phyloP scores from a whole-genome alignment of 2,797 vertebrate species.

The Siniperca scherzeri region DNA sequence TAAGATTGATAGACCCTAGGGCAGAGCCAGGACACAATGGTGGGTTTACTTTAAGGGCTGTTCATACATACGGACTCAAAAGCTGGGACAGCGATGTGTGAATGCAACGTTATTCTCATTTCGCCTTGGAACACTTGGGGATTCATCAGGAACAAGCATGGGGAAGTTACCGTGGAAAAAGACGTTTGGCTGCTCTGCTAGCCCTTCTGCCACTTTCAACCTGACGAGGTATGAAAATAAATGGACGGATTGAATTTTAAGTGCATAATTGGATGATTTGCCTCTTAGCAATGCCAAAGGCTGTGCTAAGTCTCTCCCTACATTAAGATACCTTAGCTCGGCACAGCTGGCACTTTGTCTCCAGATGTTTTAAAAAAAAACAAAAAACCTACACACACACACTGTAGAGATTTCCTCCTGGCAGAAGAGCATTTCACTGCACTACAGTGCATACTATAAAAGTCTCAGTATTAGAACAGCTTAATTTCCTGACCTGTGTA shows the following conservation, averaged over 20 bases:
- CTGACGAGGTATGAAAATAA: neutral
- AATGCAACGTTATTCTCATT: slow-evolving; percentile 2
- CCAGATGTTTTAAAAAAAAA: slow-evolving; percentile 11
- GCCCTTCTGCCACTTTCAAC: neutral
- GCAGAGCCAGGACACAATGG: slow-evolving; percentile 1
- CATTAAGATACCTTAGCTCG: neutral
- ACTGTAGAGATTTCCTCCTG: neutral
- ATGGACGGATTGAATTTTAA: neutral
- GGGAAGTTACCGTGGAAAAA: neutral
- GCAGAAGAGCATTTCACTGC: slow-evolving; percentile 4
- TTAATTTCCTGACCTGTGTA: slow-evolving; percentile 1
- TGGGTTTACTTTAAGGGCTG: too few relatives aligned
- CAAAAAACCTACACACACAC: neutral
- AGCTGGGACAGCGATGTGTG: neutral
- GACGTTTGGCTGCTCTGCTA: neutral
- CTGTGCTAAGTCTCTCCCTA: neutral
- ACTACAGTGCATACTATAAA: neutral
- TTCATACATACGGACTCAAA: neutral
- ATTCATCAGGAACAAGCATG: neutral
- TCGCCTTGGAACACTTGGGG: neutral
- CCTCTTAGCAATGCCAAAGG: neutral
- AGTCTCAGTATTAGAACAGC: neutral
- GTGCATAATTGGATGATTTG: slow-evolving; percentile 13
- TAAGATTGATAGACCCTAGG: too few relatives aligned
- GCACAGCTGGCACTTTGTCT: slow-evolving; percentile 28